Base-by-base conservation (phyloP, 2,888 invertebrate species). In the Buathra laborator region DNA sequence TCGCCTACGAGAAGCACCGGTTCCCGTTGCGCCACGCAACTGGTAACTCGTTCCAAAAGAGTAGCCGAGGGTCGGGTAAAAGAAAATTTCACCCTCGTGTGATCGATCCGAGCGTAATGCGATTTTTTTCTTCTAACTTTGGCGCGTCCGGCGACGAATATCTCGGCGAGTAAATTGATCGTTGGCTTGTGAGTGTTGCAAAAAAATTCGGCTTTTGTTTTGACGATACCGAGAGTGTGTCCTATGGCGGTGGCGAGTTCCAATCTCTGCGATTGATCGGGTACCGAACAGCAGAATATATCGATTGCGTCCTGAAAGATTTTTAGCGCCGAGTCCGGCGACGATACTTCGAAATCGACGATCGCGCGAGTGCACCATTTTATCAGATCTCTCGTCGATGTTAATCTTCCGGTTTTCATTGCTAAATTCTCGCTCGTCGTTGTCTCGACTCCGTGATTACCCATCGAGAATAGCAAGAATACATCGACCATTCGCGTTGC, bases 1-100 rank as follows among this genome's bases (percentile, higher is more conserved):
- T 99, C 99, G 43, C 99, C 99, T 0, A 99, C 99, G 6, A 99
- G 94, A 5, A 99, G 94, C 1, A 99, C 97, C 0, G 99, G 98
- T 92, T 99, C 99, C 70, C 96, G 96, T 71, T 97, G 95, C 0
- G 94, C 95, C 0, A 99, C 96, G 91, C 98, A 98, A 85, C 97
- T 97, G 24, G 98, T 96, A 72, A 99, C 96, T 32, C 97, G 96
- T 94, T 99, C 99, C 56, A 99, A 94, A 67, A 99, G 95, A 91
- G 97, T 96, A 0, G 97, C 96, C 0, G 98, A 96, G 78, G 97
- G 96, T 48, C 97, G 95, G 0, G 98, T 99, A 90, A 97, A 97
- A 0, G 97, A 98, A 94, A 97, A 98, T 32, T 96, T 96, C 0
- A 92, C 88, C 3, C 83, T 86, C 0, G 93, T 92, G 94, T 94